phyloP scores from a whole-genome alignment of 2,888 invertebrate genomes.

The Serrognathus titanus region DNA sequence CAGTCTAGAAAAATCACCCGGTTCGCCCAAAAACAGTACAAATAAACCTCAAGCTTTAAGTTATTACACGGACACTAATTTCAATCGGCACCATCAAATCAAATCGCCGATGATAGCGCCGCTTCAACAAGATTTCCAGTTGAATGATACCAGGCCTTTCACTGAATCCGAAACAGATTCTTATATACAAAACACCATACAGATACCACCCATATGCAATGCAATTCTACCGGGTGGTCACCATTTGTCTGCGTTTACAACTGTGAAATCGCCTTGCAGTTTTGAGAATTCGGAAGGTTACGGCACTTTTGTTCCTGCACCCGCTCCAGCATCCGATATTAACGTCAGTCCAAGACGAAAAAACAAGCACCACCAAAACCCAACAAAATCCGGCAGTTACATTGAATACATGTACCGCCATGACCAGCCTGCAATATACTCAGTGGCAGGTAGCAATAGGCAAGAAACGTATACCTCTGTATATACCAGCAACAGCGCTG shows the following conservation, averaged over 20 bases:
- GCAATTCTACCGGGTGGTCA: conserved; percentile 50
- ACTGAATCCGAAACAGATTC: conserved; percentile 59
- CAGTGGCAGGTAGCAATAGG: conserved; percentile 69
- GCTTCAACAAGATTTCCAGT: conserved; percentile 1
- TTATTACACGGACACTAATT: conserved; percentile 28
- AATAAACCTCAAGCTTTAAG: conserved; percentile 28
- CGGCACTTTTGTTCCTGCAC: conserved; percentile 54
- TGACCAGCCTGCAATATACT: conserved; percentile 68
- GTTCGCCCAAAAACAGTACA: conserved; percentile 64
- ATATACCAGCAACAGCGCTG: conserved; percentile 65
- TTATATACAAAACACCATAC: conserved; percentile 35
- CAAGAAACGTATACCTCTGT: conserved; percentile 71
- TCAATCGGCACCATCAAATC: conserved; percentile 16
- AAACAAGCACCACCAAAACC: conserved; percentile 40
- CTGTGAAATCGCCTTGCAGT: conserved; percentile 53
- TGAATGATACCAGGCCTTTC: conserved; percentile 49
- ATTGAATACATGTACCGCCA: conserved; percentile 50
- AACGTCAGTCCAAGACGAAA: conserved; percentile 53
- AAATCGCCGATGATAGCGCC: conserved; percentile 2
- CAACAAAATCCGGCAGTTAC: conserved; percentile 36
- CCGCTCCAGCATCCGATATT: conserved; percentile 52
- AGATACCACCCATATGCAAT: conserved; percentile 31
- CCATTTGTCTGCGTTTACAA: conserved; percentile 55
- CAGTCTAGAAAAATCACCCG: conserved; percentile 80
- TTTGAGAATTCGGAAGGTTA: conserved; percentile 50